A percentile compares a stretch with the other conserved stretches of the same genome.
Evolutionary conservation across 2,113 vertebrate genomes (phyloP).

Genomic region (Oncorhynchus gorbuscha): DNA sequence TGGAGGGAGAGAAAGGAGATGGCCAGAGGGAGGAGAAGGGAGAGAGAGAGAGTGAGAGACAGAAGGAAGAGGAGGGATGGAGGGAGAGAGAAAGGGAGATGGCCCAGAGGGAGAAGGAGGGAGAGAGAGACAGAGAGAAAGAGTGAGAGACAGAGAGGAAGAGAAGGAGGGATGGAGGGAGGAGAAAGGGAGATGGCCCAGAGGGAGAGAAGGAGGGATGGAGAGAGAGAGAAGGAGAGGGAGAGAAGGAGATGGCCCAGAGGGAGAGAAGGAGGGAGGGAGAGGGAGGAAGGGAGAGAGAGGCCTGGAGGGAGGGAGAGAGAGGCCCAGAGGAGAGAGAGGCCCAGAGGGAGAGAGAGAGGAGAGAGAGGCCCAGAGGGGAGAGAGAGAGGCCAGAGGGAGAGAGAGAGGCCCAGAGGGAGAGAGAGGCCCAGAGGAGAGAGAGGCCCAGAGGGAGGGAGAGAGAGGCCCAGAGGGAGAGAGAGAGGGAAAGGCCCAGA

Average conservation of each 20-base stretch:
- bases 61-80: too few species aligned
- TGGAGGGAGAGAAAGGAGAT: too few species aligned
- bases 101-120: not conserved
- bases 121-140: not conserved
- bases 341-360: not conserved
- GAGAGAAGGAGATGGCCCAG: not conserved
- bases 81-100: too few species aligned
- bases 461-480: too few species aligned
- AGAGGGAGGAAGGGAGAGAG: too few species aligned
- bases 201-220: rapidly evolving
- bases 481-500: too few species aligned
- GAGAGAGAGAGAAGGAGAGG: rapidly evolving
- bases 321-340: not conserved
- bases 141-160: not conserved
- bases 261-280: not conserved
- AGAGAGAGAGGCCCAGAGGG: too few species aligned
- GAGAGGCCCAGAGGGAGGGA: too few species aligned
- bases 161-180: constrained; percentile 2
- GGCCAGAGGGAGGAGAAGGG: too few species aligned
- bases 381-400: not conserved
- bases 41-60: rapidly evolving
- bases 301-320: too few species aligned
- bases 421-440: too few species aligned
- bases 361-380: constrained; percentile 8
- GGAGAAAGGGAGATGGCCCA: rapidly evolving